These are phyloP conservation scores for Anolis apletophallus DNA, from an alignment of 2,797 vertebrate genomes.

Conservation along the genomic window DNA sequence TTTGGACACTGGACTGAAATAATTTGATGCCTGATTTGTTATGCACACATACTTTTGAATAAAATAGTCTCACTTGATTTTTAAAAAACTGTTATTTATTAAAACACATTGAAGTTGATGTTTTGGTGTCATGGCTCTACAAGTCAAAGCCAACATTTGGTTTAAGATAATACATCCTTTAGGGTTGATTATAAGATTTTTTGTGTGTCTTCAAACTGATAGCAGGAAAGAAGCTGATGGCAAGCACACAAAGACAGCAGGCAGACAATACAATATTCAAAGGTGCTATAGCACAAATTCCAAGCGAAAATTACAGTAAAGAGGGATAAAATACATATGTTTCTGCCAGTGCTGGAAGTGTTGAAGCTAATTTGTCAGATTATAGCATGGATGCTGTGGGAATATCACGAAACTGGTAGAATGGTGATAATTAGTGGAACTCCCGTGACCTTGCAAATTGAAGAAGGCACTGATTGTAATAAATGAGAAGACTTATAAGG, in stretches of 20 bases:
- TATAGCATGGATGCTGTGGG: neutral
- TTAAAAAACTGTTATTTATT: neutral
- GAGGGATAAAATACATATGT: neutral
- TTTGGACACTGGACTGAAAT: conserved; percentile 30
- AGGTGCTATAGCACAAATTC: neutral
- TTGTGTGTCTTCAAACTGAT: neutral
- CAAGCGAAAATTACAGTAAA: neutral
- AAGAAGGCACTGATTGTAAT: neutral
- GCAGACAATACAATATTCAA: neutral
- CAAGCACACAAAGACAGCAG: neutral
- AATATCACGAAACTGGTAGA: neutral
- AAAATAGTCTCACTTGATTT: neutral
- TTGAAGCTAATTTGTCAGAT: neutral
- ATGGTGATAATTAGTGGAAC: neutral
- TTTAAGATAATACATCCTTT: neutral
- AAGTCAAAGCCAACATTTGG: neutral
- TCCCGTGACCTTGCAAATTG: neutral
- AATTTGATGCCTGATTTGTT: conserved; percentile 11
- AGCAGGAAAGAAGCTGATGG: neutral
- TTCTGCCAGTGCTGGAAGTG: neutral
- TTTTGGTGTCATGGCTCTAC: neutral
- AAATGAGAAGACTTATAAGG: neutral
- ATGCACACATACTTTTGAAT: neutral
- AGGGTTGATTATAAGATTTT: neutral
- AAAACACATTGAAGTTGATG: neutral